Evolutionary conservation across 2,888 invertebrate genomes (phyloP).

Genomic region (Xiphydria camelus): DNA sequence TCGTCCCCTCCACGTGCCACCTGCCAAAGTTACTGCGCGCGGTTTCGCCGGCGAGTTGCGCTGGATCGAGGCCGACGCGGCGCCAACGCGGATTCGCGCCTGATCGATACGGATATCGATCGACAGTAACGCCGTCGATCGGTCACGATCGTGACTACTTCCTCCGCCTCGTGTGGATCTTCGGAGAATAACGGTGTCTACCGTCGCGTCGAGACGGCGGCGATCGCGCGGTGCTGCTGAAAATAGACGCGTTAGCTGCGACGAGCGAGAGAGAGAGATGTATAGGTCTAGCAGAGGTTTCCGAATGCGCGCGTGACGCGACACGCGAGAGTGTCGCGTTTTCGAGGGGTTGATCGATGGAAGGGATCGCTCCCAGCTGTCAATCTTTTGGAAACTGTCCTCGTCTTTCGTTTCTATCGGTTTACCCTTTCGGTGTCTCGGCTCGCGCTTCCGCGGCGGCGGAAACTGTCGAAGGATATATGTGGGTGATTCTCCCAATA

Average conservation of each 20-base stretch:
- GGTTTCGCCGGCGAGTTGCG: slow-evolving; percentile 16
- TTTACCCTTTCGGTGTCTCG: too few relatives aligned
- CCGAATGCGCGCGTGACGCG: neutral
- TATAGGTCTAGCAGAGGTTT: too few relatives aligned
- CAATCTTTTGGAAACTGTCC: neutral
- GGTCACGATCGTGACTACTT: neutral
- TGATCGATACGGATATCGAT: too few relatives aligned
- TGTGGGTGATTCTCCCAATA: too few relatives aligned
- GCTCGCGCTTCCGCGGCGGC: too few relatives aligned
- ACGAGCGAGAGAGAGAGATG: too few relatives aligned
- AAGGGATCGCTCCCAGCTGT: neutral
- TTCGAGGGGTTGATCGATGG: neutral
- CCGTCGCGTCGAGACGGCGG: slow-evolving; percentile 44
- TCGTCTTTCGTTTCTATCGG: too few relatives aligned
- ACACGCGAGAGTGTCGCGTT: neutral
- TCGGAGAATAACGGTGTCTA: slow-evolving; percentile 45
- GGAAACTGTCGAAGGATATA: too few relatives aligned
- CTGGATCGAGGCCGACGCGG: too few relatives aligned
- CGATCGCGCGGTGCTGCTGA: slow-evolving; percentile 30
- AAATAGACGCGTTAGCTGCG: slow-evolving; percentile 27
- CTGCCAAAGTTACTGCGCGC: slow-evolving; percentile 16
- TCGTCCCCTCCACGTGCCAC: neutral
- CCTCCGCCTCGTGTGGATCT: slow-evolving; percentile 3
- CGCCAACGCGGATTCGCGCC: too few relatives aligned
- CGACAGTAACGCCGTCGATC: slow-evolving; percentile 6